Base-by-base conservation (phyloP, 2,888 invertebrate species). In the Phrixothrix hirtus region DNA sequence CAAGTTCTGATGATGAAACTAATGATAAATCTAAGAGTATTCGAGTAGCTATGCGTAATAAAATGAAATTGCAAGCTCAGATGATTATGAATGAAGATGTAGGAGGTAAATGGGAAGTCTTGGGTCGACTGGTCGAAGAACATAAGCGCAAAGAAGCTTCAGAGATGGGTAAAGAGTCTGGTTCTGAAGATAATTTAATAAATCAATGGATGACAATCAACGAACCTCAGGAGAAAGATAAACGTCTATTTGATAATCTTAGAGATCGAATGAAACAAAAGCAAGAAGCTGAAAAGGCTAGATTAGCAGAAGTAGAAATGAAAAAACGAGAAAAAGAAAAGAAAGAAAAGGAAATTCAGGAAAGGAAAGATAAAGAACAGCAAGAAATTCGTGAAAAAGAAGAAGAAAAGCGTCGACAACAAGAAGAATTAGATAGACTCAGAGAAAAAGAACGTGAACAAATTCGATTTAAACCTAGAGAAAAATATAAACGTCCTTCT, bases 41-140 rank as follows among this genome's bases (percentile, higher is more conserved):
- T 62, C 79, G 84, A 2, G 83, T 86, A 0, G 79, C 83, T 0
- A 85, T 86, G 85, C 78, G 84, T 27, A 84, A 84, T 61, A 79
- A 79, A 55, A 72, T 75, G 63, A 78, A 78, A 55, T 74, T 78
- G 35, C 76, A 79, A 35, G 78, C 76, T 0, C 78, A 79, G 57
- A 74, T 75, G 15, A 76, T 78, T 14, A 67, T 78, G 57, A 76
- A 77, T 48, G 76, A 78, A 52, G 75, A 78, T 52, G 69, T 78
- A 21, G 75, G 68, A 1, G 69, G 66, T n/a, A 76, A 73, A 56
- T 70, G 74, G 70, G 74, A 68, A 57, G 75, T 70, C 60, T 70
- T 66, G 66, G 80, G 79, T 64, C 75, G 63, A 58, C 55, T 78
- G 5, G 69, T 81, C 2, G 79, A 81, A 58, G 77, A 78, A 44